A percentile compares a stretch with the other conserved stretches of the same genome.
Conservation (phyloP, 2,797 vertebrate genomes). For the Tenualosa thibaudeaui region DNA sequence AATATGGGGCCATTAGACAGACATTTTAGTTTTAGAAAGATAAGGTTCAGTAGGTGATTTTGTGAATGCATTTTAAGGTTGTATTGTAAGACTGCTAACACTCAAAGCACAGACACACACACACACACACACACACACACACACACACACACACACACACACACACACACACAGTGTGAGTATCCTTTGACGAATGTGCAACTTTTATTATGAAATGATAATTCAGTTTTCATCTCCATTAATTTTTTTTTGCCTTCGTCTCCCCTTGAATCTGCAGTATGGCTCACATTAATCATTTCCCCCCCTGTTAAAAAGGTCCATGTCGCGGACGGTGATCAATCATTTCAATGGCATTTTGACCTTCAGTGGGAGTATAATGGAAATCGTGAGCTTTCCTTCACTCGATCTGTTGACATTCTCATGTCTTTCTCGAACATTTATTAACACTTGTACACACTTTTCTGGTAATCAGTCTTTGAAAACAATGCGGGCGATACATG, state of each 20-base stretch:
- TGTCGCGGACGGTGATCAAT: conserved; percentile 36
- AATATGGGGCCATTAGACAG: not conserved
- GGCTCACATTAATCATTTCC: conserved; percentile 32
- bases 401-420: conserved; percentile 19
- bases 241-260: conserved; percentile 39
- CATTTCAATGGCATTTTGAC: conserved; percentile 27
- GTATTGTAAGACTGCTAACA: not conserved
- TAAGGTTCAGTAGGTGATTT: not conserved
- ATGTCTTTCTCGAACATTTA: not conserved
- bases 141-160: not conserved
- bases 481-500: not conserved
- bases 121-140: not conserved
- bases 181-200: conserved; percentile 39
- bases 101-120: not conserved
- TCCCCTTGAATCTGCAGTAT: conserved; percentile 33
- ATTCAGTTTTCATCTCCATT: conserved; percentile 8
- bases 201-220: conserved; percentile 32
- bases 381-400: not conserved
- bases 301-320: conserved; percentile 62
- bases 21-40: not conserved
- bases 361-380: not conserved
- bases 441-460: conserved; percentile 7
- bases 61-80: not conserved
- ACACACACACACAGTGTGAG: not conserved
- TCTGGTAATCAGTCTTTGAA: conserved; percentile 11